Evolutionary conservation across 2,888 invertebrate genomes (phyloP), one percentile per base, ranked within the genome.

Genomic region (Drosophila pseudotakahashii): DNA sequence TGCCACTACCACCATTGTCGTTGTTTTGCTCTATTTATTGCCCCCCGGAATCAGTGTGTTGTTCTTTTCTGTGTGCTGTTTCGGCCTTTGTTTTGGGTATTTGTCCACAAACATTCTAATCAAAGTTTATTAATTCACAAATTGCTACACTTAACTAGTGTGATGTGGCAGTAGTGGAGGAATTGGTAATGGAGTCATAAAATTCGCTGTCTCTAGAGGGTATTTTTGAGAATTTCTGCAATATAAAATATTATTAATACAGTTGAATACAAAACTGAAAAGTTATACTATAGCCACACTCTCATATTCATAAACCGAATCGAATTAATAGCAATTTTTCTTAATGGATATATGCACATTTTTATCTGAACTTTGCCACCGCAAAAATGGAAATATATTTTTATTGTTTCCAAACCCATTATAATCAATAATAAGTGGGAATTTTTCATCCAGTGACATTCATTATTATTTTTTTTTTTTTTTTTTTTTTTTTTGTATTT

Each of bases 111-210:
- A 76, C 79, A 79, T 73, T 67, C 70, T 57, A 77, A 79, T 79
- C 67, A 76, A 76, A 81, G 79, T 79, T 79, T 79, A 81, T 79
- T 79, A 81, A 81, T 79, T 79, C 67, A 81, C 82, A 79, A 79
- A 76, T 79, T 78, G 73, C 69, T 67, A 66, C 62, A 70, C 63
- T 76, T 64, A 76, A 67, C 66, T 36, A 61, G 44, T 42, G 41
- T 19, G 30, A 2, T 51, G 58, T n/a, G 19, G 7, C 13, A 44
- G 44, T 7, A 19, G 16, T 19, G 47, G 4, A 11, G 23, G 14
- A 42, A 16, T 1, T 16, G 48, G 16, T 32, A 16, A 48, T 16
- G 32, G 16, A 30, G 47, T 26, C 47, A 14, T 14, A 3, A 30
- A 16, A 14, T 30, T 7, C 1, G 10, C 1, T 9, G 26, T 7